Conservation (phyloP, 2,113 vertebrate species). For the Struthio camelus region DNA sequence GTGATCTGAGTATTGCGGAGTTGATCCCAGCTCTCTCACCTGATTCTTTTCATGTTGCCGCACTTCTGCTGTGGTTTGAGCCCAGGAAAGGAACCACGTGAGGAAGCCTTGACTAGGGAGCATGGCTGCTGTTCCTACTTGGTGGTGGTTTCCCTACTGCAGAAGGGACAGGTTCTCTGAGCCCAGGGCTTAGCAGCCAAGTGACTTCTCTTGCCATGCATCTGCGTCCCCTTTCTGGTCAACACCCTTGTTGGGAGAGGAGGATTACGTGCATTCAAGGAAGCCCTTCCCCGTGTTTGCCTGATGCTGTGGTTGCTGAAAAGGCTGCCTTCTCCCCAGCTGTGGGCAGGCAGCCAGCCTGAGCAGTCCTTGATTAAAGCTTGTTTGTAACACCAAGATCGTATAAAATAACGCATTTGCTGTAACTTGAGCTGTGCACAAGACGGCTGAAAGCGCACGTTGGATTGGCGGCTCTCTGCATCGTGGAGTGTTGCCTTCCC, state of each 20-base stretch:
- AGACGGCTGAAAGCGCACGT: not conserved
- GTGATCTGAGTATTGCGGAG: not conserved
- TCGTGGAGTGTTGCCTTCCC: not conserved
- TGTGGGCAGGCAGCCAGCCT: constrained; percentile 12
- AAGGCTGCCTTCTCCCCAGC: not conserved
- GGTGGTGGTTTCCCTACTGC: not conserved
- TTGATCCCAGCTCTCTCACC: not conserved
- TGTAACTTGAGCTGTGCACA: constrained; percentile 38
- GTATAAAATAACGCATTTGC: not conserved
- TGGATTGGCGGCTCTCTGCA: not conserved
- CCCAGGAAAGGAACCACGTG: not conserved
- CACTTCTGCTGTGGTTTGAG: not conserved
- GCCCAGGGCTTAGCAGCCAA: not conserved
- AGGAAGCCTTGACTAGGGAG: not conserved
- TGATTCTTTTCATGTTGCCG: not conserved
- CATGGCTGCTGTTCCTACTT: rapidly evolving
- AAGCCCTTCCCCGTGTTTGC: not conserved
- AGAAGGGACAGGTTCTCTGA: not conserved
- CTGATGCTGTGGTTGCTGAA: not conserved
- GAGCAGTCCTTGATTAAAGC: not conserved
- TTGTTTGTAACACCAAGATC: not conserved
- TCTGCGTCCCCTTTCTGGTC: not conserved
- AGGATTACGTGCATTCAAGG: not conserved
- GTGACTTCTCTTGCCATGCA: not conserved
- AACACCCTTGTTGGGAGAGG: not conserved